These are phyloP conservation scores for Globodera rostochiensis DNA, from an alignment of 1,140 invertebrate genomes.

Conservation along the genomic window DNA sequence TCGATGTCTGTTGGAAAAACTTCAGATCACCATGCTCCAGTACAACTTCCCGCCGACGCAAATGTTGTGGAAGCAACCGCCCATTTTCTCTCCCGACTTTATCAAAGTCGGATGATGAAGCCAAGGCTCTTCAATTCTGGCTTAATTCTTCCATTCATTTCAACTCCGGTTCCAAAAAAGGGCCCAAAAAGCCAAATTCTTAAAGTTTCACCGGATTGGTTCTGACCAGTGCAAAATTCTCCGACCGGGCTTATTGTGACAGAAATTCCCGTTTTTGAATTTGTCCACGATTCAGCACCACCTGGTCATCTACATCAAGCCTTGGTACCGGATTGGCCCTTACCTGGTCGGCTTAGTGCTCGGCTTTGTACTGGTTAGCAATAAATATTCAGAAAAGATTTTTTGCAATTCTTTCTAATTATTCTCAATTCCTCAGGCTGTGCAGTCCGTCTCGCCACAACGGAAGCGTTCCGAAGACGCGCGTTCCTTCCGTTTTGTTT, in stretches of 20 bases:
- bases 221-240: no score
- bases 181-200: no score
- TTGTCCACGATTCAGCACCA: constrained; percentile 46
- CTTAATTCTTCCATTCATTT: no score
- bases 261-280: no score
- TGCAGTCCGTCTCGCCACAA: constrained; percentile 18
- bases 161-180: no score
- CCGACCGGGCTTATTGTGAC: no score
- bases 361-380: constrained; percentile 65
- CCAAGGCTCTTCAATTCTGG: background rate
- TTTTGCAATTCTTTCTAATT: background rate
- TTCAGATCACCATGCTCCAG: constrained; percentile 47
- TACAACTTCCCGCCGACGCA: constrained; percentile 65
- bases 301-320: constrained; percentile 67
- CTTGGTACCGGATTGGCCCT: constrained; percentile 67
- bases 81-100: constrained; percentile 62
- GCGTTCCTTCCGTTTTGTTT: constrained; percentile 35
- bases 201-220: no score
- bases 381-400: background rate
- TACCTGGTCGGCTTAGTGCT: constrained; percentile 68
- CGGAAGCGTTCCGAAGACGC: constrained; percentile 1
- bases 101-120: constrained; percentile 36
- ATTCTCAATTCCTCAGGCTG: constrained; percentile 1
- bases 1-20: background rate
- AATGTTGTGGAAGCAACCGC: constrained; percentile 64